A percentile compares a stretch with the other conserved stretches of the same genome.
phyloP scores from a whole-genome alignment of 2,113 vertebrate species.

The Oreochromis aureus region DNA sequence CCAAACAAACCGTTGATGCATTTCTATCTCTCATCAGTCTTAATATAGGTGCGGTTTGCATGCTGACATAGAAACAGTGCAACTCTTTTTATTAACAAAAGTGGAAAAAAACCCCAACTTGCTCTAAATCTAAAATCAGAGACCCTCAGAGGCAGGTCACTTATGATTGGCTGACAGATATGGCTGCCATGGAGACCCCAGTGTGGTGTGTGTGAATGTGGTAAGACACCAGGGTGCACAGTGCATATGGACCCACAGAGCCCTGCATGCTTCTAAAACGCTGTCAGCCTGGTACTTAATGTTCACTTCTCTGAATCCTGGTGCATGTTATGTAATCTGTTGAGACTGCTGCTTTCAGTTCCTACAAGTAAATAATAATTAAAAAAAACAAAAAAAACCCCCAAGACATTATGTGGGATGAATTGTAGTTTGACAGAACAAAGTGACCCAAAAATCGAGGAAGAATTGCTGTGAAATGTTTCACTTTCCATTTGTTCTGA shows the following conservation, averaged over 20 bases:
- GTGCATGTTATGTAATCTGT: background rate
- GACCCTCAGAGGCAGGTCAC: background rate
- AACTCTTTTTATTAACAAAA: background rate
- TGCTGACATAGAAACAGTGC: background rate
- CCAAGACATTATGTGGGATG: background rate
- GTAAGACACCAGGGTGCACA: background rate
- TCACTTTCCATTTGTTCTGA: background rate
- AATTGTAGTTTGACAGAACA: background rate
- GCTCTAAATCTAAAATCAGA: background rate
- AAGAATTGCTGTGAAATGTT: background rate
- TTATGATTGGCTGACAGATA: slow-evolving; percentile 17
- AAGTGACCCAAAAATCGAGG: background rate
- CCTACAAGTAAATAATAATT: background rate
- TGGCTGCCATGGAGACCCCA: slow-evolving; percentile 44
- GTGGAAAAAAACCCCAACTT: background rate
- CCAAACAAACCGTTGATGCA: background rate
- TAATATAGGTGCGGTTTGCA: background rate
- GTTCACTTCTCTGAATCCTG: background rate
- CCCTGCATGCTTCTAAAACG: background rate
- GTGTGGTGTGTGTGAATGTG: background rate
- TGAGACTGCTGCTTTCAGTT: background rate
- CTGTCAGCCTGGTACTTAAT: background rate
- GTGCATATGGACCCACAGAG: background rate
- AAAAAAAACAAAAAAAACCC: rapidly evolving
- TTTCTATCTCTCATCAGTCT: background rate